A percentile compares a stretch with the other conserved stretches of the same genome.
These are phyloP conservation scores for Xenopus tropicalis DNA, from an alignment of 2,113 vertebrate species.

Conservation along the genomic window UCB_Xtro_10.0 CM004444.2:140351501-140352000, in stretches of 20 bases:
- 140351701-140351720: constrained; percentile 38
- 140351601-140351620: constrained; percentile 22
- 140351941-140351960: too few relatives aligned
- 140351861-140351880: too few relatives aligned
- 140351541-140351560: constrained; percentile 11
- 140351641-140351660: constrained; percentile 17
- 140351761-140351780: constrained; percentile 8
- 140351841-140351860: neutral
- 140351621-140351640: constrained; percentile 22
- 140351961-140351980: too few relatives aligned
- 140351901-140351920: neutral
- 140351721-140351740: constrained; percentile 25
- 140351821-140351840: neutral
- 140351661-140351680: constrained; percentile 36
- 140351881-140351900: neutral
- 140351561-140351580: constrained; percentile 23
- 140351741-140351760: constrained; percentile 25
- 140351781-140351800: constrained; percentile 11
- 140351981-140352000: too few relatives aligned
- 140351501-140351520: neutral
- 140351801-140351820: constrained; percentile 15
- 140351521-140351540: neutral
- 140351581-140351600: constrained; percentile 15
- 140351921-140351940: neutral
- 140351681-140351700: constrained; percentile 2